A percentile compares a stretch with the other conserved stretches of the same genome.
Conservation (phyloP, 2,113 vertebrate species). For the Telmatochromis sp. region DNA sequence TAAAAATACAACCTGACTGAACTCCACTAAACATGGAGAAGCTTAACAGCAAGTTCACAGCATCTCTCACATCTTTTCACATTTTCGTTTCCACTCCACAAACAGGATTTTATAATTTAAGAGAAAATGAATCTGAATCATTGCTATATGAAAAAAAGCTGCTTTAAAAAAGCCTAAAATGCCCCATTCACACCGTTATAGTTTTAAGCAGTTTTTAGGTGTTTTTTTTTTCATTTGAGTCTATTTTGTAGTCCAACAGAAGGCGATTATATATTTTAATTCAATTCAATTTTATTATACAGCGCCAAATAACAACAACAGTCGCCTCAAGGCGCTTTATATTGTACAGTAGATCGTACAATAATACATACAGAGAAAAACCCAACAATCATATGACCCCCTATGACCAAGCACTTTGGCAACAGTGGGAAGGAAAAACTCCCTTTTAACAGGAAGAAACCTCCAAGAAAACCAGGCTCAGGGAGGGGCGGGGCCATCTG, state of each 20-base stretch:
- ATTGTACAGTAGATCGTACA: neutral
- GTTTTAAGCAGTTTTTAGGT: neutral
- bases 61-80: neutral
- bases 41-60: neutral
- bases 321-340: neutral
- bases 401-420: neutral
- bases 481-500: neutral
- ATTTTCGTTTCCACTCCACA: neutral
- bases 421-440: neutral
- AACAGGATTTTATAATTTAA: neutral
- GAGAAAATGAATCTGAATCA: neutral
- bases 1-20: neutral
- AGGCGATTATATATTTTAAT: neutral
- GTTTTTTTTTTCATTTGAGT: neutral
- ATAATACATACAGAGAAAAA: neutral
- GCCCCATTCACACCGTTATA: neutral
- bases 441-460: neutral
- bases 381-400: neutral
- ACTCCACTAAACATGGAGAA: neutral
- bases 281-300: neutral
- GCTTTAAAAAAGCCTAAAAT: neutral
- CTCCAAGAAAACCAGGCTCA: neutral
- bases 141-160: constrained; percentile 7
- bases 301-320: neutral
- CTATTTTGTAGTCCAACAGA: neutral